Base-by-base conservation (phyloP, 2,113 vertebrate species). In the Machaerirhynchus nigripectus region DNA sequence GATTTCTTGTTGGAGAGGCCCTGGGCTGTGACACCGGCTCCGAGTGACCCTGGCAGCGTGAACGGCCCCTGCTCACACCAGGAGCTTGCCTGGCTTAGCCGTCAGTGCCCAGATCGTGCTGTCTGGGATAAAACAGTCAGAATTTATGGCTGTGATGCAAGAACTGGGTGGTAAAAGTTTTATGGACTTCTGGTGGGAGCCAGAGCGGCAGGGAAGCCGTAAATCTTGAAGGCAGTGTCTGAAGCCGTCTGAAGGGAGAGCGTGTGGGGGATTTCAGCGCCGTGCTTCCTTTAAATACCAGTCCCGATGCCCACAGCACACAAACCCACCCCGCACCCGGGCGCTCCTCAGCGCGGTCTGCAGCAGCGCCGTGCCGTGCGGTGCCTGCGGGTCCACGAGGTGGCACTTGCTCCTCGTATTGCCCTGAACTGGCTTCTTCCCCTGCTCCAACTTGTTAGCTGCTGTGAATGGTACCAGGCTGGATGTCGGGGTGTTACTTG, bases 11-110 rank as follows among this genome's bases (percentile, higher is more conserved):
- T 16, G 60, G 57, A 40, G 44, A 78, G 28, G 74, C 39, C 11
- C 46, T 1, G 16, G 44, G 1, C 63, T 30, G 21, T 0, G 4
- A 0, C 4, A 1, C 4, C 3, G 71, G 21, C 37, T 24, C 63
- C 21, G 39, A 0, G 8, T 3, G 5, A 2, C 31, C 13, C 42
- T 1, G 1, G 20, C 20, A 4, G 4, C 2, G 23, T 1, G 35
- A 13, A 8, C 0, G 1, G 15, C 16, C 24, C 13, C 16, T 1
- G 39, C 60, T n/a, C 5, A 3, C 56, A 15, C 1, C 37, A 33
- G 91, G 1, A 40, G 64, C 44, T 52, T 55, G 80, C 39, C 5
- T 1, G 22, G 47, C 55, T 46, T 8, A 15, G 63, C 63, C 53
- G 11, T 2, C 80, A 8, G 80, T 9, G 70, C 83, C 46, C 44